A percentile compares a stretch with the other conserved stretches of the same genome.
These are phyloP conservation scores for Ondatra zibethicus DNA, from an alignment of 2,113 vertebrate genomes.

Conservation along the genomic window DNA sequence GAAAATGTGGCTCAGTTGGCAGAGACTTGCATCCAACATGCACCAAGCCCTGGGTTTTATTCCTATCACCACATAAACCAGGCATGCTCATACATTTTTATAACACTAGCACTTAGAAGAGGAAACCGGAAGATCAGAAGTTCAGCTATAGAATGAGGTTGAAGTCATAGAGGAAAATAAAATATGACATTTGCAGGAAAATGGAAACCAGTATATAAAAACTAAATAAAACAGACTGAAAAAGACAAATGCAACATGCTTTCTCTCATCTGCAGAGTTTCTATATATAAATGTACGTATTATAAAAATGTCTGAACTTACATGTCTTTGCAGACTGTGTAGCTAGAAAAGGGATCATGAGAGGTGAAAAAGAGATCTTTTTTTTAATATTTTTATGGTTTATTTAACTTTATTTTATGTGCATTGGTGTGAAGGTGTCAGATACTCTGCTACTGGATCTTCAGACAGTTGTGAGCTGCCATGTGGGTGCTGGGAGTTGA, in stretches of 20 bases:
- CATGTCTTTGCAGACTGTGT: background rate
- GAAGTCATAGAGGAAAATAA: background rate
- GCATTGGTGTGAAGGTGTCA: too few relatives aligned
- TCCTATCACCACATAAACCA: background rate
- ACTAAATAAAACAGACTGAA: background rate
- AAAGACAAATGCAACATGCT: background rate
- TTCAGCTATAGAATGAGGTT: background rate
- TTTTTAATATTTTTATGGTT: too few relatives aligned
- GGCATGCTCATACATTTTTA: too few relatives aligned
- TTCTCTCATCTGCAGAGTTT: background rate
- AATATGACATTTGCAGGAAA: background rate
- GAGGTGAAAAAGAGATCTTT: background rate
- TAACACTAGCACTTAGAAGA: too few relatives aligned
- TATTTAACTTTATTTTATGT: too few relatives aligned
- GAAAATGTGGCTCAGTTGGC: background rate
- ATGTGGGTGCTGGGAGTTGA: too few relatives aligned
- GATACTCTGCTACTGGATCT: too few relatives aligned
- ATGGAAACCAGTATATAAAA: background rate
- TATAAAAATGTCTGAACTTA: too few relatives aligned
- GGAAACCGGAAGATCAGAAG: background rate
- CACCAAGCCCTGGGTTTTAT: background rate
- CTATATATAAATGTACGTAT: background rate
- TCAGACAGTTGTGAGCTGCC: too few relatives aligned
- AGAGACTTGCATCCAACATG: background rate
- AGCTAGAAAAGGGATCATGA: background rate